Base-by-base conservation (phyloP, 2,888 invertebrate genomes). In the Nephrotoma flavescens region DNA sequence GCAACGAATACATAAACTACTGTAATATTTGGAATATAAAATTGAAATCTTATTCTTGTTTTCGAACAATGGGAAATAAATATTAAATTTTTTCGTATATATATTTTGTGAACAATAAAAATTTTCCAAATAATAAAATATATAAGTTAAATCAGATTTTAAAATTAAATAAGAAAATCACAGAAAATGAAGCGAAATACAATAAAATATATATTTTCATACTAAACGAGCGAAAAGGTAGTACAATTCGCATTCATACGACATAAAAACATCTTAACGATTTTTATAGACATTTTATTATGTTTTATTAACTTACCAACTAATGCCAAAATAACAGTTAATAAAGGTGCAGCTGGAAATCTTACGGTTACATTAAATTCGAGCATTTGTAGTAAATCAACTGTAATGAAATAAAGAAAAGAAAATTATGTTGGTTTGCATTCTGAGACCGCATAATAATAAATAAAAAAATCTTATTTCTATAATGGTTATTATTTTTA, bases 331-430 rank as follows among this genome's bases (percentile, higher is more conserved):
- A 99, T 98, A 87, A 99, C 99, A 5, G 99, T 99, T 88, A 99
- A 94, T 86, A 99, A 93, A 4, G 99, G 98, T 47, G 99, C 99
- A 84, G 98, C 98, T 45, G 99, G 99, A 91, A 99, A 99, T 87
- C 96, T 96, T 87, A 98, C 96, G 2, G 97, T 95, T 88, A 97
- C 96, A 92, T 99, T 99, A 93, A 98, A 97, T 92, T 99, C 99
- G 92, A 99, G 92, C 97, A 99, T 98, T 92, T 99, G 99, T 88
- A 99, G 94, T 87, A 99, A 94, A 92, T 99, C 99, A 91, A 99
- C 98, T 98, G 94, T 87, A 94, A 94, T 91, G 92, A 92, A 31
- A 71, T 71, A 71, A 31, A 89, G 87, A 88, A 88, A 89, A 89
- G 86, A 88, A 42, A 84, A 42, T 41, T 83, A 84, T 42, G 3